Evolutionary conservation across 2,113 vertebrate genomes (phyloP).

Genomic region (Natator depressus): DNA sequence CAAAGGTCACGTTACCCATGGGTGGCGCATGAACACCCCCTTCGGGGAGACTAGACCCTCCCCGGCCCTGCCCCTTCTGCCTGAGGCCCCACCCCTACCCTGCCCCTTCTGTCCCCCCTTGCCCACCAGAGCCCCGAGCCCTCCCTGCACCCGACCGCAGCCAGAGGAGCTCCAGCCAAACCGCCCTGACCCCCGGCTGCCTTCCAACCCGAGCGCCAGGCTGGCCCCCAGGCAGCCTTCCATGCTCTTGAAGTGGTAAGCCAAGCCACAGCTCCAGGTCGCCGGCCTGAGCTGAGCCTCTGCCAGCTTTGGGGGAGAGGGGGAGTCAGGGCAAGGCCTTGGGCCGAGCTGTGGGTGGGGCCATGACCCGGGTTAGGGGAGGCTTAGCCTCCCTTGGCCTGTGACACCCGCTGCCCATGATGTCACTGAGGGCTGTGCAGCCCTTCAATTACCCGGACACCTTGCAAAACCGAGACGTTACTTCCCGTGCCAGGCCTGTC

Average conservation of each 20-base stretch:
- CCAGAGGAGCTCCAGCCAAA: not conserved
- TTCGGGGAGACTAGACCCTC: too few relatives aligned
- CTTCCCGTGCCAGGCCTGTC: not conserved
- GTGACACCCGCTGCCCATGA: too few relatives aligned
- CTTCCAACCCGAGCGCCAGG: not conserved
- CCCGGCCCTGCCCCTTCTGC: too few relatives aligned
- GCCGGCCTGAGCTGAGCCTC: not conserved
- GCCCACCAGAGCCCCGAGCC: accelerated
- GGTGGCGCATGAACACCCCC: too few relatives aligned
- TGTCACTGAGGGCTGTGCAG: not conserved
- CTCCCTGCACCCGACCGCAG: not conserved
- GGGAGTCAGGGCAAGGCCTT: not conserved
- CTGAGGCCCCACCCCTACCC: too few relatives aligned
- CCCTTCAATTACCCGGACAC: too few relatives aligned
- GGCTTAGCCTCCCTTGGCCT: too few relatives aligned
- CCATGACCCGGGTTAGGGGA: too few relatives aligned
- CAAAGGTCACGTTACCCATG: not conserved
- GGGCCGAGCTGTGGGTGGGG: not conserved
- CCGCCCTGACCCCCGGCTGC: accelerated
- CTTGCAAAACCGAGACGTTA: not conserved
- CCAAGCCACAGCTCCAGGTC: not conserved
- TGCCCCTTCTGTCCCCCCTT: too few relatives aligned
- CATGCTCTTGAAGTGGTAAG: not conserved
- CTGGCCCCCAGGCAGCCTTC: accelerated
- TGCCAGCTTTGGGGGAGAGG: accelerated